Evolutionary conservation across 1,140 invertebrate species (phyloP).

Genomic region (Cherax destructor): DNA sequence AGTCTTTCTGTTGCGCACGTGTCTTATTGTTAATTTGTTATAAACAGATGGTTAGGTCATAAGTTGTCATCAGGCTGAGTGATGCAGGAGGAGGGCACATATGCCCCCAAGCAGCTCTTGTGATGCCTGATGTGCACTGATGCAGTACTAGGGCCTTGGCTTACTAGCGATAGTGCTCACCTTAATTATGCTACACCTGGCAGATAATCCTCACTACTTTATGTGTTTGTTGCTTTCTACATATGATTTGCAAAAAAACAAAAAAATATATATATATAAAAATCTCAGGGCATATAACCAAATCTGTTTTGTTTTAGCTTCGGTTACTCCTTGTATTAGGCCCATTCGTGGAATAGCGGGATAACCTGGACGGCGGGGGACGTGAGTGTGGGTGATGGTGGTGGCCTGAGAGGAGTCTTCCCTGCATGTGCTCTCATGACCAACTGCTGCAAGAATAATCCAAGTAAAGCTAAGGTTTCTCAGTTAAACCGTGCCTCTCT

Average conservation of each 20-base stretch:
- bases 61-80: slow-evolving; percentile 20
- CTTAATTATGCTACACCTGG: slow-evolving; percentile 47
- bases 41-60: slow-evolving; percentile 58
- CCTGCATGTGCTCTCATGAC: neutral
- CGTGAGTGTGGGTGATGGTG: neutral
- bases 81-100: neutral
- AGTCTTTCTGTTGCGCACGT: slow-evolving; percentile 59
- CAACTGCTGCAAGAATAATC: slow-evolving; percentile 4
- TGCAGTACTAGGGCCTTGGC: slow-evolving; percentile 66
- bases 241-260: slow-evolving; percentile 36
- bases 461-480: neutral
- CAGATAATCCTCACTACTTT: slow-evolving; percentile 38
- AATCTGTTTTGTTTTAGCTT: slow-evolving; percentile 56
- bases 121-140: slow-evolving; percentile 43
- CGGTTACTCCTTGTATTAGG: slow-evolving; percentile 48
- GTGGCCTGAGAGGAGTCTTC: neutral
- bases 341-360: slow-evolving; percentile 53
- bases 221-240: slow-evolving; percentile 43
- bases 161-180: slow-evolving; percentile 29
- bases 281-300: slow-evolving; percentile 62
- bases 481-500: neutral
- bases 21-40: slow-evolving; percentile 63
- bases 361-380: slow-evolving; percentile 21
- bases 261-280: slow-evolving; percentile 38
- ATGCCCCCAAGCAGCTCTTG: slow-evolving; percentile 4